Base-by-base conservation (phyloP, 2,888 invertebrate genomes). In the Brachypterus glaber region DNA sequence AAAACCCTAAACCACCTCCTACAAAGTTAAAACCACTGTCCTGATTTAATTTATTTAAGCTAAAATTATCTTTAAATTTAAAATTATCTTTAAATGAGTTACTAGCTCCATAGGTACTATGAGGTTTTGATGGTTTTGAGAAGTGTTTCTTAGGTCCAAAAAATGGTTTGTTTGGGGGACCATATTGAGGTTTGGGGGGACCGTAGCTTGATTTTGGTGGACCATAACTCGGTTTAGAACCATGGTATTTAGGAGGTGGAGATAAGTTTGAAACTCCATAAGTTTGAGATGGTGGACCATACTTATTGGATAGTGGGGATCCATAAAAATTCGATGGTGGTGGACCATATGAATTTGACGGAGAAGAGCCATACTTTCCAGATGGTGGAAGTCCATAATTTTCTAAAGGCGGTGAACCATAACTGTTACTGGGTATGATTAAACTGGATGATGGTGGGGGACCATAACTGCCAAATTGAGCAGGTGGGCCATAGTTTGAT, bases 151-250 rank as follows among this genome's bases (percentile, higher is more conserved):
- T 56, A 9, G 59, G 54, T 2, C 56, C 58, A 32, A 59, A 60
- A 12, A 57, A 27, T 13, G 56, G 55, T 40, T 62, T 61, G 15
- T 42, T 41, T 25, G 58, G 53, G 16, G 55, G 54, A n/a, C 56
- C 57, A 44, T 57, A 56, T 24, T 50, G 51, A n/a, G 45, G 45
- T 39, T 45, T 54, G 41, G 58, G 69, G 11, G 68, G 67, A 2
- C 70, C 70, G 50, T 71, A 71, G 40, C 58, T 51, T 2, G 65
- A 63, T 33, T 64, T 65, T 1, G 63, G 49, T 32, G 44, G 35
- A 27, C 52, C 47, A 34, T 72, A 72, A 50, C 72, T 72, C 0
- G 47, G 45, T n/a, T n/a, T n/a, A 39, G 48, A 61, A 55, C 52
- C 63, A 25, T 61, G 60, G 5, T 57, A 57, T 35, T 56, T 69